These are phyloP conservation scores for Pao palembangensis DNA, from an alignment of 2,113 vertebrate genomes.

Conservation along the genomic window DNA sequence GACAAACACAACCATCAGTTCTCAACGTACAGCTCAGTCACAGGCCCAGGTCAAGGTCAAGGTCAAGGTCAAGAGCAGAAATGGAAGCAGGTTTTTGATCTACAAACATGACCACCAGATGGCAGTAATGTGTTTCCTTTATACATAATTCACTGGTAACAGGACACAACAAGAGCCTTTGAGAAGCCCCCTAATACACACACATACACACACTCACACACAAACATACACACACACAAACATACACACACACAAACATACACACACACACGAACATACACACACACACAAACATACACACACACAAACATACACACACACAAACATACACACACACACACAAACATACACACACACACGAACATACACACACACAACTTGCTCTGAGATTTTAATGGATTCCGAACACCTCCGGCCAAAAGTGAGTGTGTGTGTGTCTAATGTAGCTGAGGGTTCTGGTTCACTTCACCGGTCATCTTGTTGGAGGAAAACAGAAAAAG, in stretches of 20 bases:
- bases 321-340: conserved; percentile 16
- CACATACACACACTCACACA: conserved; percentile 16
- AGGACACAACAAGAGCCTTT: not conserved
- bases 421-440: not conserved
- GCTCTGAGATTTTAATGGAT: conserved; percentile 17
- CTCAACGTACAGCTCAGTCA: too few relatives aligned
- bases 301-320: conserved; percentile 1
- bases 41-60: too few relatives aligned
- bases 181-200: not conserved
- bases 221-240: not conserved
- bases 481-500: not conserved
- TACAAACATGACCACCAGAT: too few relatives aligned
- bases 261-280: conserved; percentile 7
- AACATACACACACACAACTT: conserved; percentile 8
- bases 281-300: conserved; percentile 14
- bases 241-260: not conserved
- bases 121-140: too few relatives aligned
- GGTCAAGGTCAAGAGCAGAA: too few relatives aligned
- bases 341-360: conserved; percentile 1
- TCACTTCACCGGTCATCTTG: not conserved
- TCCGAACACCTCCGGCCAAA: conserved; percentile 13
- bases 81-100: too few relatives aligned
- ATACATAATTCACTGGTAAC: not conserved
- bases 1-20: too few relatives aligned
- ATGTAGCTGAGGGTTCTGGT: not conserved